Evolutionary conservation across 1,140 invertebrate genomes (phyloP), one percentile per base, ranked within the genome.

Genomic region (Drosophila subpulchrella): DNA sequence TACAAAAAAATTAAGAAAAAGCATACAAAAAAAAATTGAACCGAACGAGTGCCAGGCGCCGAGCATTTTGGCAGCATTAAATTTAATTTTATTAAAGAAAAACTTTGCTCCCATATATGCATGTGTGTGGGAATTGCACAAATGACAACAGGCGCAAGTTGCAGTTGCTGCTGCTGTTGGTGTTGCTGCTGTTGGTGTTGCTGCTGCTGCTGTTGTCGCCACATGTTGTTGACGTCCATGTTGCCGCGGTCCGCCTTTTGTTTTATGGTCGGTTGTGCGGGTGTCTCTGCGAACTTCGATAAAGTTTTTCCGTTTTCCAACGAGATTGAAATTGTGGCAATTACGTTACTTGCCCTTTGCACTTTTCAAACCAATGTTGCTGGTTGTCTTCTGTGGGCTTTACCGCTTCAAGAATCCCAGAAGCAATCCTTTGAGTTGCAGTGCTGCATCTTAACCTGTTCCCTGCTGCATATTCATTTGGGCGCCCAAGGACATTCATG

Each of bases 61-160:
- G 58, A 78, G 75, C 83, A 71, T 88, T 85, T 85, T 88, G 82
- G 60, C 61, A 59, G 79, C 76, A 86, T 86, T 88, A 83, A 88
- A 86, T 86, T 86, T 86, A 86, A 86, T 86, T 88, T 86, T 88
- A 86, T 86, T 86, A 88, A 86, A 88, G 81, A 86, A 86, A 86
- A 88, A 79, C 71, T 88, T 86, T 79, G 57, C 68, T 66, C 63
- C 60, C 54, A 39, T 63, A 39, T 72, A 39, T 72, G 30, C n/a
- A n/a, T 50, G 57, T 53, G 34, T 56, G 70, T 82, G 82, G 83
- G 83, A 86, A 88, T 86, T 86, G 62, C 76, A 83, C 75, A 83
- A 86, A 88, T 83, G 82, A 86, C 82, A 88, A 82, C 66, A 75
- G 66, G 70, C 81, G 76, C 82, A 81, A 88, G 65, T 67, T 78